A percentile compares a stretch with the other conserved stretches of the same genome.
Conservation (phyloP, 2,113 vertebrate species). For the Myiagra hebetior region DNA sequence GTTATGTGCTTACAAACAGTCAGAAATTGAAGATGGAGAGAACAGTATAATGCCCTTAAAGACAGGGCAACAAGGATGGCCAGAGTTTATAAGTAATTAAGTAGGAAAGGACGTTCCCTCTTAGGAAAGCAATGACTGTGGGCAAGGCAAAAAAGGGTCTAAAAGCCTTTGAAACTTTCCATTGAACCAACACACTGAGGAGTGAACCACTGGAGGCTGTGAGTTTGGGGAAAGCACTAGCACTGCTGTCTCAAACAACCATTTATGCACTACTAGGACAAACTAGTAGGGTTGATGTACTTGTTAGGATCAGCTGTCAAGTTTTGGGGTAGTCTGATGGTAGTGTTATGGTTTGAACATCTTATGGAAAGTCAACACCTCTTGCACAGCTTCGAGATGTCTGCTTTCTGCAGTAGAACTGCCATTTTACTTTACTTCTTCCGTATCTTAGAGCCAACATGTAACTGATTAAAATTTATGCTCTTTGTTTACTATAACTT, state of each 20-base stretch:
- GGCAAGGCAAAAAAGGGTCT: background rate
- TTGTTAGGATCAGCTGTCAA: background rate
- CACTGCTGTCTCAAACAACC: background rate
- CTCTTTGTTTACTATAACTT: background rate
- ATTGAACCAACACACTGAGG: background rate
- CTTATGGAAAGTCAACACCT: background rate
- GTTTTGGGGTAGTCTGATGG: background rate
- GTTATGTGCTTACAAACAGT: background rate
- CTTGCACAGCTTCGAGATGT: accelerated
- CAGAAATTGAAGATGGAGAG: background rate
- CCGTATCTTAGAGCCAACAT: background rate
- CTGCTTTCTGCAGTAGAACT: background rate
- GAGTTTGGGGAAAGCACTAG: background rate
- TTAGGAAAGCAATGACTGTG: background rate
- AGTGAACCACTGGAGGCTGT: background rate
- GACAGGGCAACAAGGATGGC: background rate
- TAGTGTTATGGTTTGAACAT: background rate
- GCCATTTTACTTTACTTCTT: background rate
- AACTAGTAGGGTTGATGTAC: background rate
- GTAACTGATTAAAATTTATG: background rate
- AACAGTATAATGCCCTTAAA: background rate
- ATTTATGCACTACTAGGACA: background rate
- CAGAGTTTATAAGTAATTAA: background rate
- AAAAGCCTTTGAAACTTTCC: background rate
- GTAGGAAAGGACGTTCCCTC: background rate